Percentiles rank a stretch among this genome's conserved stretches.
These are phyloP conservation scores for Syngnathus floridae DNA, from an alignment of 2,113 vertebrate genomes.

Conservation along the genomic window DNA sequence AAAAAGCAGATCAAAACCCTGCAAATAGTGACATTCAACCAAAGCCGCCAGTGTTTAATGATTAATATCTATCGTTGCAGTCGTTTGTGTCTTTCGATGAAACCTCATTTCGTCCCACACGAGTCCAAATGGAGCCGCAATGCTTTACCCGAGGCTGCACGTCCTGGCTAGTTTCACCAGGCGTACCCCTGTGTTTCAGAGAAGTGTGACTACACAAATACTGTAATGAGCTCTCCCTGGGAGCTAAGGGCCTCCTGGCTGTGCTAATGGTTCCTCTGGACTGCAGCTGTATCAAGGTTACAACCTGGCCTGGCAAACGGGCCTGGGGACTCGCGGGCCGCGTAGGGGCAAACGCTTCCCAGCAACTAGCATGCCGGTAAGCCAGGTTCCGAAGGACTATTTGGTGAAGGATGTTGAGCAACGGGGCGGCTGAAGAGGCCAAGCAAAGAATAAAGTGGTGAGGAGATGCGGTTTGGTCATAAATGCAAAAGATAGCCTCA, in stretches of 20 bases:
- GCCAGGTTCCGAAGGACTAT: constrained; percentile 19
- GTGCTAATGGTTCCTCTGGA: constrained; percentile 65
- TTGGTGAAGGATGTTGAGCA: constrained; percentile 23
- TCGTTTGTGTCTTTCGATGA: constrained; percentile 37
- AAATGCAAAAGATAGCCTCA: constrained; percentile 50
- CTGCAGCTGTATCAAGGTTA: constrained; percentile 68
- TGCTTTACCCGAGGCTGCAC: constrained; percentile 59
- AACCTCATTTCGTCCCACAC: constrained; percentile 36
- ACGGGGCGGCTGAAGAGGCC: constrained; percentile 21
- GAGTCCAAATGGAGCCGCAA: constrained; percentile 52
- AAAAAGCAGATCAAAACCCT: constrained; percentile 54
- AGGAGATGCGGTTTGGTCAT: constrained; percentile 48
- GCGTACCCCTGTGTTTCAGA: constrained; percentile 59
- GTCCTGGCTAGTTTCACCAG: constrained; percentile 65
- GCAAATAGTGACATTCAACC: constrained; percentile 28
- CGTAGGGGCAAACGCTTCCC: constrained; percentile 33
- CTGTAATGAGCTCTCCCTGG: constrained; percentile 65
- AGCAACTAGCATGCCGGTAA: constrained; percentile 29
- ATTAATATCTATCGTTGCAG: constrained; percentile 57
- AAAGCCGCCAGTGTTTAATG: constrained; percentile 53
- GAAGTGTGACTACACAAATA: constrained; percentile 69
- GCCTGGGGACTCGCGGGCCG: constrained; percentile 32
- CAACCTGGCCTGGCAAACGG: constrained; percentile 46
- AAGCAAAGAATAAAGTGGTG: constrained; percentile 33
- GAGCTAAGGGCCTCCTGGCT: constrained; percentile 59